Conservation (phyloP, 2,797 vertebrate genomes). For the Notolepis coatsorum region DNA sequence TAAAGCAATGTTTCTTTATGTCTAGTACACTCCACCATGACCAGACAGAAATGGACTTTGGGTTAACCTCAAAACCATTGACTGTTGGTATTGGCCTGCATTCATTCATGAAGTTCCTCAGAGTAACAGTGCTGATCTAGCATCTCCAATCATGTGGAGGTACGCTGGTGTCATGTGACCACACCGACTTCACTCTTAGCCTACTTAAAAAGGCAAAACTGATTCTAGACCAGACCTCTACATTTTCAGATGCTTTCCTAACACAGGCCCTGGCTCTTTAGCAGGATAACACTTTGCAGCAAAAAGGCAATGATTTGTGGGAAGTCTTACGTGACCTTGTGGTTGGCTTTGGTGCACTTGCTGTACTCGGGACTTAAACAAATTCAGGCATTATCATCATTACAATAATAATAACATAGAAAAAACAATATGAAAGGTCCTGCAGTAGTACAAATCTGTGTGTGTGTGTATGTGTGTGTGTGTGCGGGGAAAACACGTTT, state of each 20-base stretch:
- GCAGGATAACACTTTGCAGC: constrained; percentile 34
- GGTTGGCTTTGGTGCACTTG: constrained; percentile 36
- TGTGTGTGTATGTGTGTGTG: too few species aligned
- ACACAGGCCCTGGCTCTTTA: constrained; percentile 24
- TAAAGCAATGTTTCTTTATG: constrained; percentile 2
- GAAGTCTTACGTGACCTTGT: constrained; percentile 41
- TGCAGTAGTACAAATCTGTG: constrained; percentile 49
- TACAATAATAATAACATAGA: constrained; percentile 35
- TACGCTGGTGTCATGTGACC: neutral
- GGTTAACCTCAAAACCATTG: constrained; percentile 28
- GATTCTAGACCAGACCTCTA: neutral
- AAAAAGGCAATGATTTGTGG: constrained; percentile 22
- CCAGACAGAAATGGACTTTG: constrained; percentile 14
- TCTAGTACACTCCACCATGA: neutral
- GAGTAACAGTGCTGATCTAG: neutral
- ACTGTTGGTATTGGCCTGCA: constrained; percentile 23
- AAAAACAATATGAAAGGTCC: constrained; percentile 33
- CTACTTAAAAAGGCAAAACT: constrained; percentile 6
- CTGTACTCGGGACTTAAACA: constrained; percentile 41
- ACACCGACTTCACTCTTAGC: neutral
- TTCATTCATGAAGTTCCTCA: neutral
- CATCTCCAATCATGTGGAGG: neutral
- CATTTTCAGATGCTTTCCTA: neutral
- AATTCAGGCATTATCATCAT: constrained; percentile 30
- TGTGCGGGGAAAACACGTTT: constrained; percentile 52